phyloP scores from a whole-genome alignment of 2,797 vertebrate species.

The Geotrypetes seraphini region DNA sequence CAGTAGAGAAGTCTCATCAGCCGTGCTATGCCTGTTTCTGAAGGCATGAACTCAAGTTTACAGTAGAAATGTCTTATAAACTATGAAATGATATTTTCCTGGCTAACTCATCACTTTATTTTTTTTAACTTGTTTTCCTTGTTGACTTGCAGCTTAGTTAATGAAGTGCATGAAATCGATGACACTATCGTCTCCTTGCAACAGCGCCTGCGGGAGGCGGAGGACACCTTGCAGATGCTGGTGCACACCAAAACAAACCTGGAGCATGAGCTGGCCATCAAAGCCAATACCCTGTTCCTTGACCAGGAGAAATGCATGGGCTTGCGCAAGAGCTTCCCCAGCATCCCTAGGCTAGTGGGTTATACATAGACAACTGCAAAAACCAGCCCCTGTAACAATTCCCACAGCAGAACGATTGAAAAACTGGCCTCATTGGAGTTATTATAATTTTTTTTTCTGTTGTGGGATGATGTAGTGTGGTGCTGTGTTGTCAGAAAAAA shows the following conservation, averaged over 20 bases:
- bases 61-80: no score
- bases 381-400: no score
- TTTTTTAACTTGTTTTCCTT: neutral
- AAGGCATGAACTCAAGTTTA: no score
- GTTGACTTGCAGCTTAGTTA: constrained; percentile 60
- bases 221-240: constrained; percentile 72
- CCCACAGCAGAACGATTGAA: no score
- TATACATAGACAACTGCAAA: constrained; percentile 56
- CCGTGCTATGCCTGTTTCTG: no score
- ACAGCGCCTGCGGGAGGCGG: constrained; percentile 71
- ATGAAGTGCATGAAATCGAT: constrained; percentile 76
- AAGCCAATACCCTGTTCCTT: constrained; percentile 84
- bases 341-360: constrained; percentile 69
- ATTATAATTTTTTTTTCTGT: no score
- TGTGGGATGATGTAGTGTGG: no score
- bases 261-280: constrained; percentile 81
- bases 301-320: constrained; percentile 93
- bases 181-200: constrained; percentile 72
- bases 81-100: no score
- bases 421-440: no score
- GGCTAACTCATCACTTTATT: no score
- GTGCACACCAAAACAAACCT: constrained; percentile 69
- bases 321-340: constrained; percentile 81
- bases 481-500: no score
- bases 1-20: no score